Evolutionary conservation across 2,888 invertebrate genomes (phyloP).

Genomic region (Trimorus sp.): DNA sequence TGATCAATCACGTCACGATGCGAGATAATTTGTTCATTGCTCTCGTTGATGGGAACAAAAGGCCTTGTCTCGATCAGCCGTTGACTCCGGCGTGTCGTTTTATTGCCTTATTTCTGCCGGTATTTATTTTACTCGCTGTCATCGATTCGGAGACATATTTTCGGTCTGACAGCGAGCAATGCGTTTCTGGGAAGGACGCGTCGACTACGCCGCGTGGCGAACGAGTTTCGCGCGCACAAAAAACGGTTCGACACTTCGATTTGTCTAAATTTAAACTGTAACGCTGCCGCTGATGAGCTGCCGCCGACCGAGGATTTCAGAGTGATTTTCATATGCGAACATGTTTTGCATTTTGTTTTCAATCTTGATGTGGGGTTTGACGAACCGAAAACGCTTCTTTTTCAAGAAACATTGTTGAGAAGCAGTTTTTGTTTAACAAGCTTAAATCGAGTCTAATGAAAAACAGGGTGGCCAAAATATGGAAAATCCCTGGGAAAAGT

Average conservation of each 20-base stretch:
- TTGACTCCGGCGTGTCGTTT: constrained; percentile 52
- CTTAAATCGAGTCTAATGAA: too few relatives aligned
- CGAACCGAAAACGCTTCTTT: too few relatives aligned
- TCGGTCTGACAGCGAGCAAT: constrained; percentile 6
- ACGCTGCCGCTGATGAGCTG: too few relatives aligned
- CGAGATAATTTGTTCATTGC: constrained; percentile 60
- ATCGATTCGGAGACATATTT: constrained; percentile 32
- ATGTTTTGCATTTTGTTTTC: too few relatives aligned
- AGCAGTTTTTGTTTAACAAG: too few relatives aligned
- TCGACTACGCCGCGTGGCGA: not conserved
- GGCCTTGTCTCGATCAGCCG: constrained; percentile 57
- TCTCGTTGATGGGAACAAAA: constrained; percentile 54
- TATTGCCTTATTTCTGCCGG: constrained; percentile 15
- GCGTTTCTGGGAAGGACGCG: constrained; percentile 1
- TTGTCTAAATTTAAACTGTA: constrained; percentile 24
- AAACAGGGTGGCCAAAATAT: too few relatives aligned
- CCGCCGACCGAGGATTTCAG: too few relatives aligned
- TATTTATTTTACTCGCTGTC: constrained; percentile 42
- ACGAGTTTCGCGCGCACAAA: not conserved
- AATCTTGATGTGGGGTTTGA: too few relatives aligned
- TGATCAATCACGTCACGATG: constrained; percentile 50
- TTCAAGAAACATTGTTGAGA: too few relatives aligned
- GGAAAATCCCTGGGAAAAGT: too few relatives aligned
- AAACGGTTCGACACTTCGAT: constrained; percentile 19
- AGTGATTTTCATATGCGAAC: too few relatives aligned